Conservation (phyloP, 1,140 invertebrate species). For the Drosophila athabasca region DNA sequence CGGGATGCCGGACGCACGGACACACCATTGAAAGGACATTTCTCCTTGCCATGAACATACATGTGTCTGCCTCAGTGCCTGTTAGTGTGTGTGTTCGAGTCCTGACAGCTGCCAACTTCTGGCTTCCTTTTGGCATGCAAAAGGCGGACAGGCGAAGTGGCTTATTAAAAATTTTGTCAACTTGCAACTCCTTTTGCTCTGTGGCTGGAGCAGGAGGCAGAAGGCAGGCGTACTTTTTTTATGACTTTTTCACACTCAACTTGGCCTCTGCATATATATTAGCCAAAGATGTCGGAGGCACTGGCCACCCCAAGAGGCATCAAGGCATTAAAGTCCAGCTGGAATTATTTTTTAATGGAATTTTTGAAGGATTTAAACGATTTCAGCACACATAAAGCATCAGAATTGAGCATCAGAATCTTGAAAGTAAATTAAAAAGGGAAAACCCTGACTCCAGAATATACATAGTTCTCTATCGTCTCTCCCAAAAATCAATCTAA, state of each 20-base stretch:
- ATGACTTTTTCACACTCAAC: conserved; percentile 55
- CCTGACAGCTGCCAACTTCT: conserved; percentile 64
- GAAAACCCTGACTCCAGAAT: no score
- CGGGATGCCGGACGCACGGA: conserved; percentile 39
- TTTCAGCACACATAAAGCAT: no score
- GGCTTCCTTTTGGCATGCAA: conserved; percentile 67
- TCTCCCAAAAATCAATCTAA: no score
- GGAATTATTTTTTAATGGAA: not conserved
- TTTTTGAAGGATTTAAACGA: not conserved
- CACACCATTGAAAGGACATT: conserved; percentile 31
- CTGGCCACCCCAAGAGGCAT: conserved; percentile 1
- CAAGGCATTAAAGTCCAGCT: conserved; percentile 14
- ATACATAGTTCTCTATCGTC: no score
- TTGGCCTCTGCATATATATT: conserved; percentile 44
- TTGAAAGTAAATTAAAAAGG: no score
- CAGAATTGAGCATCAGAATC: no score
- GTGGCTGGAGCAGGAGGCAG: conserved; percentile 20
- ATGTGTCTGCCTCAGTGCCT: not conserved
- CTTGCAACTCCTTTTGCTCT: conserved; percentile 58
- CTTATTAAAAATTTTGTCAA: conserved; percentile 82
- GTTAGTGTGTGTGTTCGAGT: not conserved
- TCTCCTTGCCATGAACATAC: not conserved
- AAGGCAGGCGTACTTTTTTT: conserved; percentile 23
- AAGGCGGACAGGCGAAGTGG: conserved; percentile 74
- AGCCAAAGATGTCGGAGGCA: conserved; percentile 11